Evolutionary conservation across 1,140 invertebrate species (phyloP).

Genomic region (Parapsyche elsis): DNA sequence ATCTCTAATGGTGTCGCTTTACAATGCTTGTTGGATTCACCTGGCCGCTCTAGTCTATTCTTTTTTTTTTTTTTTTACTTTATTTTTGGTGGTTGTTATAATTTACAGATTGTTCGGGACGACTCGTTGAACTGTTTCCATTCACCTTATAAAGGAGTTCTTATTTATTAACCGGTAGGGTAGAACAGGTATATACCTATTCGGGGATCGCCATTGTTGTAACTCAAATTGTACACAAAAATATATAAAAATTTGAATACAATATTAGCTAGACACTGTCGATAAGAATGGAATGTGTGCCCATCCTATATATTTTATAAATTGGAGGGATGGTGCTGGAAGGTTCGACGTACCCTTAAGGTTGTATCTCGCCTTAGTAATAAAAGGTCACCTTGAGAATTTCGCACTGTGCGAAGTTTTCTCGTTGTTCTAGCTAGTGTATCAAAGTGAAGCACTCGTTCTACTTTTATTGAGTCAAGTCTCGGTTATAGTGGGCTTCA

Average conservation of each 20-base stretch:
- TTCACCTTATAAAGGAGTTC: conserved; percentile 15
- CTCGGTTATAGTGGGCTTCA: no score
- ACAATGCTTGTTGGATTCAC: conserved; percentile 21
- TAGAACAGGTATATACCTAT: conserved; percentile 27
- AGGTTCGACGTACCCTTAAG: no score
- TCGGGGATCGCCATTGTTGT: conserved; percentile 29
- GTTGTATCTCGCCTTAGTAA: no score
- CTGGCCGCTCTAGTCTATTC: not conserved
- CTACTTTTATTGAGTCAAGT: no score
- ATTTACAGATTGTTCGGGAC: conserved; percentile 37
- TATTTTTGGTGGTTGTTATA: conserved; percentile 27
- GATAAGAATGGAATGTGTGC: conserved; percentile 36
- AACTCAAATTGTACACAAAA: conserved; percentile 37
- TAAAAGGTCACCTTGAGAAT: no score
- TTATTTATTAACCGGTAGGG: conserved; percentile 39
- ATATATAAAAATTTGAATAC: conserved; percentile 42
- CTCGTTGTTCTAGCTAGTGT: no score
- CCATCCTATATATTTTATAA: no score
- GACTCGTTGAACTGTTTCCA: conserved; percentile 40
- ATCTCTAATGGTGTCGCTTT: conserved; percentile 24
- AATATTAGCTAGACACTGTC: conserved; percentile 29
- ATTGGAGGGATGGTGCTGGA: no score
- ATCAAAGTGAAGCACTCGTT: no score
- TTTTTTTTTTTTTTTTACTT: not conserved
- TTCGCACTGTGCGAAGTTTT: no score